Percentiles rank a stretch among this genome's conserved stretches.
Conservation (phyloP, 2,797 vertebrate species). For the Myiothlypis chrysogaster region DNA sequence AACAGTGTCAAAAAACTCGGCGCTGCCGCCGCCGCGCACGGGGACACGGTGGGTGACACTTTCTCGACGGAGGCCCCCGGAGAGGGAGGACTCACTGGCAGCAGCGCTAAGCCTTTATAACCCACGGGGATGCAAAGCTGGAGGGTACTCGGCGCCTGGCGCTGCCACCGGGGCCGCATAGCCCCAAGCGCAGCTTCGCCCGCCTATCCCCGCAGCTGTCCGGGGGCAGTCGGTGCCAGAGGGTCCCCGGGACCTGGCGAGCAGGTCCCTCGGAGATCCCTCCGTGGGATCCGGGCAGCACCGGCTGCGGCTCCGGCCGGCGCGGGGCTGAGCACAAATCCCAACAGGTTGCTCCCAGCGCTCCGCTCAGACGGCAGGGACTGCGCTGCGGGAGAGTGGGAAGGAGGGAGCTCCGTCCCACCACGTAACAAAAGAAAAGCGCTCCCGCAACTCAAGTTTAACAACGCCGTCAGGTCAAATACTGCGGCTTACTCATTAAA, state of each 20-base stretch:
- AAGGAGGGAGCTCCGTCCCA: not conserved
- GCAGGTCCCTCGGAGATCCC: not conserved
- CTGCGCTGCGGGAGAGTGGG: not conserved
- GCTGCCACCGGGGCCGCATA: not conserved
- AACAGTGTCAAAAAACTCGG: not conserved
- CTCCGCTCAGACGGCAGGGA: not conserved
- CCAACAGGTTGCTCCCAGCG: not conserved
- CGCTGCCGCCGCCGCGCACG: not conserved
- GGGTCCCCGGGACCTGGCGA: not conserved
- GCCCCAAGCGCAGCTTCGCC: not conserved
- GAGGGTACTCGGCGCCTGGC: not conserved
- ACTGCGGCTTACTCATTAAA: conserved; percentile 45
- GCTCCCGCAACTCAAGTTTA: not conserved
- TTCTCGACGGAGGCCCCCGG: not conserved
- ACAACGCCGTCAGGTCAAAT: not conserved
- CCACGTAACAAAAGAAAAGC: not conserved
- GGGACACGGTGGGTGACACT: not conserved
- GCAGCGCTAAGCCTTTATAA: too few relatives aligned
- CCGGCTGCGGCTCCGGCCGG: not conserved
- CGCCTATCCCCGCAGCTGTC: not conserved
- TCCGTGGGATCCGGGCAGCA: not conserved
- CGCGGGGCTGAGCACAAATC: not conserved
- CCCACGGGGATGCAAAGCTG: not conserved
- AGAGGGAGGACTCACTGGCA: not conserved
- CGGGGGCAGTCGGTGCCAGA: not conserved